Conservation (phyloP, 2,888 invertebrate genomes). For the Falcaria lacertinaria region DNA sequence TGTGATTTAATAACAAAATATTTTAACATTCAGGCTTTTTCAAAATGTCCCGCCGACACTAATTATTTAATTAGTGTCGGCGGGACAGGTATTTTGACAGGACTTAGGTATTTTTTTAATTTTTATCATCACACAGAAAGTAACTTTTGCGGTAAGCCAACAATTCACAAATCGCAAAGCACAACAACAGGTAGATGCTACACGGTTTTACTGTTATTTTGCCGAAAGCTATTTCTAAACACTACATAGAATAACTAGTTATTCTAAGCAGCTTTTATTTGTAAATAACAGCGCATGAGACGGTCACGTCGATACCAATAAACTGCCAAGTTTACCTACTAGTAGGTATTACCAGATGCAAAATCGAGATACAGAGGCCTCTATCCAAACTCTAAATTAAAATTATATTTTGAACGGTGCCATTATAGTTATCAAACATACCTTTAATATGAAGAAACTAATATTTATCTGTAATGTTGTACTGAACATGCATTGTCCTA, state of each 20-base stretch:
- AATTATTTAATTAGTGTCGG: background rate
- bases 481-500: no score
- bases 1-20: background rate
- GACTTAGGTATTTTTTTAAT: background rate
- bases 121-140: conserved; percentile 14
- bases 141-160: conserved; percentile 8
- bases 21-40: background rate
- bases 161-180: conserved; percentile 34
- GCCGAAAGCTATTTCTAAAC: conserved; percentile 19
- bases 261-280: no score
- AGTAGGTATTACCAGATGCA: no score
- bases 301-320: no score
- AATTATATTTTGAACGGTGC: background rate
- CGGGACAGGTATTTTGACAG: no score
- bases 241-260: no score
- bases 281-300: background rate
- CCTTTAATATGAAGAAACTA: no score
- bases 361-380: no score
- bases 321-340: background rate
- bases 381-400: background rate
- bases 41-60: conserved; percentile 1
- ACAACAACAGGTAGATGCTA: conserved; percentile 29
- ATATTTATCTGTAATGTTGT: no score
- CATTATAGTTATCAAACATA: no score
- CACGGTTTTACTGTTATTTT: conserved; percentile 22